Percentiles rank a stretch among this genome's conserved stretches.
These are phyloP conservation scores for Noctua comes DNA, from an alignment of 2,888 invertebrate species.

Conservation along the genomic window DNA sequence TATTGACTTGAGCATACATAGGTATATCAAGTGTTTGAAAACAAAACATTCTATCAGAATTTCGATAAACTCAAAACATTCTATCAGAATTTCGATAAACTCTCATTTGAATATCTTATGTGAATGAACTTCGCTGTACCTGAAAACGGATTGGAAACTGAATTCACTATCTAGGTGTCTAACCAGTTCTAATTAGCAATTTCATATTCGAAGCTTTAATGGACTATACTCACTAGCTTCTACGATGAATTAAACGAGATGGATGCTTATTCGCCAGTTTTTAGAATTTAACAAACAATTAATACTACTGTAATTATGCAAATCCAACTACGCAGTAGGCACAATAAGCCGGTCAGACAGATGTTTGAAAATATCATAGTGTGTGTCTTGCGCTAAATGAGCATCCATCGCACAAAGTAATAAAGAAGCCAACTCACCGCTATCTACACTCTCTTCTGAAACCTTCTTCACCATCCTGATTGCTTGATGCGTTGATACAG, in stretches of 20 bases:
- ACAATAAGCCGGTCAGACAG: slow-evolving; percentile 68
- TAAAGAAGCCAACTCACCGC: slow-evolving; percentile 82
- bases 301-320: slow-evolving; percentile 51
- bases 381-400: slow-evolving; percentile 55
- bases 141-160: slow-evolving; percentile 42
- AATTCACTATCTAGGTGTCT: slow-evolving; percentile 16
- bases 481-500: slow-evolving; percentile 85
- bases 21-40: slow-evolving; percentile 3
- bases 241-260: slow-evolving; percentile 19
- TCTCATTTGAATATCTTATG: slow-evolving; percentile 19
- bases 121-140: slow-evolving; percentile 42
- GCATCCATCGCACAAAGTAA: slow-evolving; percentile 41
- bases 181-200: slow-evolving; percentile 56
- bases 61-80: slow-evolving; percentile 30
- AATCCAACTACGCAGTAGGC: slow-evolving; percentile 71
- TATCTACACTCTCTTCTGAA: slow-evolving; percentile 90
- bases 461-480: slow-evolving; percentile 90
- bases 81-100: slow-evolving; percentile 35
- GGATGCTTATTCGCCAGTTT: slow-evolving; percentile 36
- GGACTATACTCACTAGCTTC: slow-evolving; percentile 16
- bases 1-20: background rate
- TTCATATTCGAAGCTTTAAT: slow-evolving; percentile 48
- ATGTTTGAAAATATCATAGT: slow-evolving; percentile 62
- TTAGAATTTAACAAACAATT: slow-evolving; percentile 3
- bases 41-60: slow-evolving; percentile 30